Evolutionary conservation across 2,888 invertebrate genomes (phyloP).

Genomic region (Drosophila mettleri): DNA sequence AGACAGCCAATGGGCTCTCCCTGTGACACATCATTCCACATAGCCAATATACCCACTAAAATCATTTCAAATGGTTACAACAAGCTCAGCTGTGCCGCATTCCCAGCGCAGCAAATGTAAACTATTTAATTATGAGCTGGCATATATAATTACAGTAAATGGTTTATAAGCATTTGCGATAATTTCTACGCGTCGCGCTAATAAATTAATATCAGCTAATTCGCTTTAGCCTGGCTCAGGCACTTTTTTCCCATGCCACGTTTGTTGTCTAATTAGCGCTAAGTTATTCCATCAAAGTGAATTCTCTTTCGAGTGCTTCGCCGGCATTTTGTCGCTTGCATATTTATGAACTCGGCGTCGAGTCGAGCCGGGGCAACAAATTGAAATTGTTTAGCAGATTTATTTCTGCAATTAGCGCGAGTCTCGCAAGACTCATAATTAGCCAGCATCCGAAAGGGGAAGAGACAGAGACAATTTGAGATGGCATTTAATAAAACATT

Average conservation of each 20-base stretch:
- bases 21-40: background rate
- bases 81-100: slow-evolving; percentile 28
- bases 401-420: slow-evolving; percentile 74
- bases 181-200: slow-evolving; percentile 54
- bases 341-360: slow-evolving; percentile 65
- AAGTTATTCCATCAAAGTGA: slow-evolving; percentile 22
- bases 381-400: slow-evolving; percentile 74
- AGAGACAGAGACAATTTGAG: background rate
- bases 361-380: slow-evolving; percentile 56
- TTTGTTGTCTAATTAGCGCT: slow-evolving; percentile 52
- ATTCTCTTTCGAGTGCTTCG: slow-evolving; percentile 24
- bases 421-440: slow-evolving; percentile 46
- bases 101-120: slow-evolving; percentile 45
- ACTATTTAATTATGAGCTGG: slow-evolving; percentile 44
- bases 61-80: background rate
- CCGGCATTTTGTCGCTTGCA: slow-evolving; percentile 51
- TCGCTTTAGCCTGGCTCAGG: slow-evolving; percentile 16
- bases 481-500: slow-evolving; percentile 64
- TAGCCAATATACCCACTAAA: background rate
- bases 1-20: no score
- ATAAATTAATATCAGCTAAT: slow-evolving; percentile 67
- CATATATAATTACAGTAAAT: slow-evolving; percentile 58
- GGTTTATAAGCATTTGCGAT: slow-evolving; percentile 61
- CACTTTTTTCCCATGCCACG: slow-evolving; percentile 43
- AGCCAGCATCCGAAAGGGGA: slow-evolving; percentile 11